phyloP scores from a whole-genome alignment of 2,797 vertebrate genomes.

The Silurus lanzhouensis region DNA sequence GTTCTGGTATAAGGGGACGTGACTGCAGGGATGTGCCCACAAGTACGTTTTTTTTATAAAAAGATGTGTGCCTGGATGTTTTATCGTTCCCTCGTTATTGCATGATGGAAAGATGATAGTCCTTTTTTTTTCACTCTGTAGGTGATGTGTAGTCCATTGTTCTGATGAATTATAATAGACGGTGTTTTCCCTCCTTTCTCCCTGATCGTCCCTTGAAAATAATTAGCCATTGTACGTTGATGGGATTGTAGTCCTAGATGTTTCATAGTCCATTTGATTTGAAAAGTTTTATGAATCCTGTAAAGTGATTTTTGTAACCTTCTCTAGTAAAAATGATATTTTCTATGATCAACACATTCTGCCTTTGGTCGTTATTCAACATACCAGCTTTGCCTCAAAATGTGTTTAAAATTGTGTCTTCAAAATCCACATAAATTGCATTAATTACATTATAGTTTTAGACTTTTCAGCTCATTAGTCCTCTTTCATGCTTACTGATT shows the following conservation, averaged over 20 bases:
- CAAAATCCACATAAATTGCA: background rate
- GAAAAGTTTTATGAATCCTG: conserved; percentile 79
- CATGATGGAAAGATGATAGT: conserved; percentile 87
- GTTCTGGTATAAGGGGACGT: conserved; percentile 74
- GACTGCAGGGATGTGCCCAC: conserved; percentile 64
- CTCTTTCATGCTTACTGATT: background rate
- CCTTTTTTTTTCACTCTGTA: conserved; percentile 80
- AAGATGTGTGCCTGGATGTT: conserved; percentile 70
- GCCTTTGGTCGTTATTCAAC: conserved; percentile 79
- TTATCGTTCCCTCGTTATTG: conserved; percentile 92
- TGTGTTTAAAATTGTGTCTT: background rate
- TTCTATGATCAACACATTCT: conserved; percentile 96
- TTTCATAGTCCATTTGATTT: conserved; percentile 77
- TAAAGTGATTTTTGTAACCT: conserved; percentile 98
- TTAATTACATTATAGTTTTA: background rate
- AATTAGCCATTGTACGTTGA: conserved; percentile 78
- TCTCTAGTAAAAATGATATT: conserved; percentile 99
- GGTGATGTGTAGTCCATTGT: conserved; percentile 95
- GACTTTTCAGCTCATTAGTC: background rate
- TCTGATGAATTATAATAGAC: conserved; percentile 84
- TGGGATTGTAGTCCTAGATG: conserved; percentile 81
- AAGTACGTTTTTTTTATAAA: conserved; percentile 48
- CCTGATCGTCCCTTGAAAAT: conserved; percentile 53
- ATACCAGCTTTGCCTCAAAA: background rate
- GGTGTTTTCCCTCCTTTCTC: conserved; percentile 74